Evolutionary conservation across 2,888 invertebrate genomes (phyloP).

Genomic region (Pseudococcus longispinus): DNA sequence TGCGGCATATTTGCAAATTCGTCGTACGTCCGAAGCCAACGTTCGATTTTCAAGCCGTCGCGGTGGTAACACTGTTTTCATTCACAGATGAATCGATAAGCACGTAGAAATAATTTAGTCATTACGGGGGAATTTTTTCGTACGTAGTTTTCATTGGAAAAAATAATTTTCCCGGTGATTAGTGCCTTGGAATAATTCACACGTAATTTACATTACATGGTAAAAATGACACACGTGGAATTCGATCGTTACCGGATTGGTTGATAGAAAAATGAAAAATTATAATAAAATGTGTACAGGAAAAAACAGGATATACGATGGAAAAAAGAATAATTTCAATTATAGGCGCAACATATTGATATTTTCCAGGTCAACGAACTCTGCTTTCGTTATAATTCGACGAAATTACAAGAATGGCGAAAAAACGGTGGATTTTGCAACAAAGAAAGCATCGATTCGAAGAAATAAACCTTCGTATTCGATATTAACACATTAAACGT

Average conservation of each 20-base stretch:
- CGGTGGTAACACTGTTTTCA: neutral
- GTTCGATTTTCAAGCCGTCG: neutral
- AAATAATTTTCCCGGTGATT: neutral
- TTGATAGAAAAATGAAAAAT: neutral
- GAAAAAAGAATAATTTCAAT: neutral
- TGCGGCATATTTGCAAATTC: neutral
- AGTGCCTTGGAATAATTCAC: neutral
- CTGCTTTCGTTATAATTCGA: neutral
- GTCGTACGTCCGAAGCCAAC: neutral
- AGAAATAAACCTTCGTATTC: neutral
- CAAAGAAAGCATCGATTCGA: neutral
- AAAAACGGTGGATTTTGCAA: neutral
- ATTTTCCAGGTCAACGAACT: constrained; percentile 13
- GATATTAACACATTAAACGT: neutral
- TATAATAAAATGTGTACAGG: neutral
- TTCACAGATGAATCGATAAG: neutral
- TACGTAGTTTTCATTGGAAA: neutral
- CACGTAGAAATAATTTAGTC: neutral
- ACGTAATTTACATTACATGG: neutral
- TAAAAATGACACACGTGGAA: neutral
- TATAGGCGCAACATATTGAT: neutral
- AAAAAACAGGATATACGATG: neutral
- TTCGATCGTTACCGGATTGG: neutral
- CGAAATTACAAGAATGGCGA: neutral
- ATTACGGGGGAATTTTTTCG: neutral